phyloP scores from a whole-genome alignment of 2,888 invertebrate species.

The Himalopsyche japonica region DNA sequence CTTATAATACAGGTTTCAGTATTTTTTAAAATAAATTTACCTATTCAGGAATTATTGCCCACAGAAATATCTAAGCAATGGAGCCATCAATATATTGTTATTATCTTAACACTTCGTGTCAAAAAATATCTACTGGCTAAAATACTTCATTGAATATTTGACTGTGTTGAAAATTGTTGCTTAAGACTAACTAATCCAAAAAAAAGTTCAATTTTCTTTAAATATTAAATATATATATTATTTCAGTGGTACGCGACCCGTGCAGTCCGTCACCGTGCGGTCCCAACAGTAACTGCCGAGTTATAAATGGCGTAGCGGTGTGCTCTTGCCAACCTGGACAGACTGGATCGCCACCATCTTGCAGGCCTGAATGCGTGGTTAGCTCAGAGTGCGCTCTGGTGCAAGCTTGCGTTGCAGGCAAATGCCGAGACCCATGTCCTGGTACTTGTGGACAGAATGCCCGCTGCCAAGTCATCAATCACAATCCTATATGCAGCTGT shows the following conservation, averaged over 20 bases:
- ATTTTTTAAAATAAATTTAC: too few species aligned
- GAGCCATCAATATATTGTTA: constrained; percentile 20
- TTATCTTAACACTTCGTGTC: neutral
- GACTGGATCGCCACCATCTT: constrained; percentile 66
- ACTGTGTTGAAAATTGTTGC: too few species aligned
- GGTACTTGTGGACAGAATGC: constrained; percentile 71
- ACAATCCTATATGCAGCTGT: constrained; percentile 72
- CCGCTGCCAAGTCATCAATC: constrained; percentile 69
- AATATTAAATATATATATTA: neutral
- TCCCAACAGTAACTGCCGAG: constrained; percentile 65
- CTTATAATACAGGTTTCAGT: too few species aligned
- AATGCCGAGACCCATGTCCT: constrained; percentile 70
- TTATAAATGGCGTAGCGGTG: constrained; percentile 59
- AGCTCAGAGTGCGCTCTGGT: constrained; percentile 69
- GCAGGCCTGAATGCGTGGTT: constrained; percentile 69
- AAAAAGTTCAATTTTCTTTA: neutral
- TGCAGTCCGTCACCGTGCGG: constrained; percentile 73
- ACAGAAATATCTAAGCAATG: too few species aligned
- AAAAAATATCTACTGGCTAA: neutral
- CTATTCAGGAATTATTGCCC: too few species aligned
- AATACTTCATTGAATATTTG: too few species aligned
- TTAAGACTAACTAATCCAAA: too few species aligned
- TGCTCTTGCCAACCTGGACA: constrained; percentile 66
- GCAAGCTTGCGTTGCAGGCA: constrained; percentile 66
- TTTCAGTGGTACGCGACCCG: constrained; percentile 50